Percentiles rank a stretch among this genome's conserved stretches.
These are phyloP conservation scores for Pelobates cultripes DNA, from an alignment of 2,797 vertebrate genomes.

Conservation along the genomic window DNA sequence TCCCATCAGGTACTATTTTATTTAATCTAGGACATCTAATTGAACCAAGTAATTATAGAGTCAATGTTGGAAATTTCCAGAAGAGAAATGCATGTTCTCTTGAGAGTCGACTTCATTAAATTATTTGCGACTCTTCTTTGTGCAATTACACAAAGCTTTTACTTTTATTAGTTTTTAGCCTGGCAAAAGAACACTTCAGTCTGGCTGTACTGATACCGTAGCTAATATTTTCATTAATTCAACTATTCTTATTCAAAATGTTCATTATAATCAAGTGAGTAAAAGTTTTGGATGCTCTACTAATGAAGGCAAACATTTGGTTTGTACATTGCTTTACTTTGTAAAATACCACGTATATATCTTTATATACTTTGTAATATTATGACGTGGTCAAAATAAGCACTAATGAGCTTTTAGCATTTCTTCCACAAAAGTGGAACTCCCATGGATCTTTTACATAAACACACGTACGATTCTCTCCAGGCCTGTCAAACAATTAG, in stretches of 20 bases:
- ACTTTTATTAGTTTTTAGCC: not conserved
- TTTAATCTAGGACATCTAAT: slow-evolving; percentile 53
- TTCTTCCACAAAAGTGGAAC: no score
- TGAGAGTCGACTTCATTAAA: slow-evolving; percentile 15
- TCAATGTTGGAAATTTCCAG: slow-evolving; percentile 48
- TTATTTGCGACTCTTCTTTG: slow-evolving; percentile 16
- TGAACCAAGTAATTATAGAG: slow-evolving; percentile 49
- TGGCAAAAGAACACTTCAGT: not conserved
- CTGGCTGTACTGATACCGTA: not conserved
- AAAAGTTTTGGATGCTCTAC: not conserved
- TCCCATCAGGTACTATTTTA: not conserved
- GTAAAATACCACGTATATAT: no score
- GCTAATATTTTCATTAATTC: not conserved
- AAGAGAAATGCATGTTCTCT: slow-evolving; percentile 22
- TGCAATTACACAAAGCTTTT: not conserved
- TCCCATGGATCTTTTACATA: no score
- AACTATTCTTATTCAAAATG: not conserved
- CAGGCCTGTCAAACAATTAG: no score
- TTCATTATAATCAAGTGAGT: not conserved
- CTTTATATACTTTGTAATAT: no score
- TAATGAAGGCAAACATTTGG: no score
- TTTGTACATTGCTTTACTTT: no score
- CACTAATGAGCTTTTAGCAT: no score
- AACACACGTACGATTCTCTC: no score
- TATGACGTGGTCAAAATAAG: no score